Conservation (phyloP, 2,797 vertebrate species). For the Onychomys arenicola region DNA sequence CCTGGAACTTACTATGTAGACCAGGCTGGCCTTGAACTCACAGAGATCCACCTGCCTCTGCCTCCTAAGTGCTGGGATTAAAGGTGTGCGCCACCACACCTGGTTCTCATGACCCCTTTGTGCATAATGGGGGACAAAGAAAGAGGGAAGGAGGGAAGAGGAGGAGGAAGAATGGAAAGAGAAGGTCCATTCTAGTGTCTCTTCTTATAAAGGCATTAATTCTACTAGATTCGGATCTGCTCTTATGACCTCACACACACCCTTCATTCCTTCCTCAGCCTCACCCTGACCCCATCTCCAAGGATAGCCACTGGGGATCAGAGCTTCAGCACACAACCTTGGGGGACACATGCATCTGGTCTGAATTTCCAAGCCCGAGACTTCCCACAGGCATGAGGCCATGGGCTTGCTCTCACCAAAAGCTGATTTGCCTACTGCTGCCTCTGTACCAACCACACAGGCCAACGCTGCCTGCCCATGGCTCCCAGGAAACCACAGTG, state of each 20-base stretch:
- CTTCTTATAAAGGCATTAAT: neutral
- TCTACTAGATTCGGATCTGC: neutral
- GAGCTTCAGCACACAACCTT: neutral
- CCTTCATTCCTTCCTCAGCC: neutral
- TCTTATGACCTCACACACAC: neutral
- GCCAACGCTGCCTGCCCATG: neutral
- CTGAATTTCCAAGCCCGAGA: neutral
- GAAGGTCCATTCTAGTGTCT: neutral
- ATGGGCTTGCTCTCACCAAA: neutral
- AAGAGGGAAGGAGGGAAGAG: too few species aligned
- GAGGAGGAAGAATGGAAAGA: neutral
- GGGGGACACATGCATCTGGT: neutral
- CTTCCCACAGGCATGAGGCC: neutral
- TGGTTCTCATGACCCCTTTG: neutral
- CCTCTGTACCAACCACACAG: neutral
- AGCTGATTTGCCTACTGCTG: neutral
- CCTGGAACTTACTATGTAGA: neutral
- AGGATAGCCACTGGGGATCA: neutral
- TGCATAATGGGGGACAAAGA: neutral
- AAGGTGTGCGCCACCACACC: neutral
- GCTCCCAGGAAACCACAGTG: neutral
- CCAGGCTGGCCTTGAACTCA: neutral
- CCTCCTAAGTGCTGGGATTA: neutral
- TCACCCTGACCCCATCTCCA: neutral
- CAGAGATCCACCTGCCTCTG: neutral